phyloP scores from a whole-genome alignment of 2,888 invertebrate species.

The Oxytorus armatus region DNA sequence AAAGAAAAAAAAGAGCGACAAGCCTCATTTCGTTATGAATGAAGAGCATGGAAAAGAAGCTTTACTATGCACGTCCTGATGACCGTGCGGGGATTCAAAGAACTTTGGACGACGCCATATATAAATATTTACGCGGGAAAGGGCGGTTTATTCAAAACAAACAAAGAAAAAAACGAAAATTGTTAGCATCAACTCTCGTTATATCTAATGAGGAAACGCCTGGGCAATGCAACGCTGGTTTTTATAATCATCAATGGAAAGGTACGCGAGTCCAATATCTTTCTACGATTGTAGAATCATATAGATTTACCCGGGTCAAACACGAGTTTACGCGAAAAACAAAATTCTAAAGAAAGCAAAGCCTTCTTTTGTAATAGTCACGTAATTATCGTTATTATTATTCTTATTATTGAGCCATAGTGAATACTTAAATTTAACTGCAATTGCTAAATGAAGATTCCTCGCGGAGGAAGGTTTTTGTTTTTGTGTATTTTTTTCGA shows the following conservation, averaged over 20 bases:
- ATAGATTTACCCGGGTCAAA: no score
- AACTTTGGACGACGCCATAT: neutral
- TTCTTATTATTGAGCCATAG: no score
- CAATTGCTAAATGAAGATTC: no score
- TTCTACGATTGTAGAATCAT: no score
- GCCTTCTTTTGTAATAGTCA: no score
- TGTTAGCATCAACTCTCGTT: conserved; percentile 59
- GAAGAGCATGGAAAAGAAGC: conserved; percentile 5
- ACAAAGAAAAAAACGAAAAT: conserved; percentile 48
- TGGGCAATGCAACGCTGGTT: neutral
- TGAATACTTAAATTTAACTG: no score
- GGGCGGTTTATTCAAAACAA: neutral
- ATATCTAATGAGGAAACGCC: conserved; percentile 59
- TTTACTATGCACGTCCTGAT: conserved; percentile 46
- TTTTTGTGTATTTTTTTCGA: no score
- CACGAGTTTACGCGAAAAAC: no score
- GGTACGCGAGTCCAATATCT: no score
- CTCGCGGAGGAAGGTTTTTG: no score
- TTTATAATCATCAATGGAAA: conserved; percentile 6
- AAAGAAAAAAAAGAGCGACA: conserved; percentile 17
- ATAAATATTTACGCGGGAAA: conserved; percentile 2
- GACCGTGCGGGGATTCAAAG: conserved; percentile 33
- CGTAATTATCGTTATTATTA: no score
- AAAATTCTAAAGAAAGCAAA: no score
- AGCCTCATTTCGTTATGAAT: conserved; percentile 27